Evolutionary conservation across 2,888 invertebrate species (phyloP), one percentile per base, ranked within the genome.

Genomic region (Subacronicta megacephala): DNA sequence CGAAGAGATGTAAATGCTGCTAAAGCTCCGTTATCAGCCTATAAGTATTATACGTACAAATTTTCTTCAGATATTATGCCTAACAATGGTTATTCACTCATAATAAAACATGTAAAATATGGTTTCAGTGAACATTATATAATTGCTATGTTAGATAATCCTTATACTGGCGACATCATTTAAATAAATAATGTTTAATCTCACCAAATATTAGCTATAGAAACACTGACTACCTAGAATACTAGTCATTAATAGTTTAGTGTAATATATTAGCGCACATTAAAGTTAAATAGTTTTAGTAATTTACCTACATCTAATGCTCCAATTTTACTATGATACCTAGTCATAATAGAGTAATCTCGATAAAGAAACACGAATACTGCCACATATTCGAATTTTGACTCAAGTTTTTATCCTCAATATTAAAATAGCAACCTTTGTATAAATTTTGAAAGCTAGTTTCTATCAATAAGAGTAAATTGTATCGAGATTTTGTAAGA

Each of bases 321-420:
- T 75, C 65, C 65, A 66, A 31, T 66, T 75, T 66, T 51, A 69
- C 41, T 66, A 60, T 60, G n/a, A 4, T 31, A 61, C 49, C 54
- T 77, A 81, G 82, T 74, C 77, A 80, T 84, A 84, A 78, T 67
- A 55, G 74, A 67, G 73, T 78, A 68, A 62, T 78, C 66, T 80
- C 62, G 67, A 38, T 58, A 59, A 56, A 44, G 26, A 42, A 60
- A 66, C 83, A 86, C 84, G 78, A 78, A 83, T 83, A 90, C 92
- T 92, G 92, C 91, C 90, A 90, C 81, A 77, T 84, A 85, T 79
- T 90, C 89, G 89, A 92, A 89, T 90, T 91, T 89, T 84, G 80
- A 88, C 72, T 81, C 74, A 77, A 67, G 70, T 76, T 87, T 88
- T 86, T 86, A 88, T 83, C 76, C 81, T 79, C 53, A 65, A 54